Evolutionary conservation across 1,140 invertebrate species (phyloP).

Genomic region (Saxidomus purpurata): DNA sequence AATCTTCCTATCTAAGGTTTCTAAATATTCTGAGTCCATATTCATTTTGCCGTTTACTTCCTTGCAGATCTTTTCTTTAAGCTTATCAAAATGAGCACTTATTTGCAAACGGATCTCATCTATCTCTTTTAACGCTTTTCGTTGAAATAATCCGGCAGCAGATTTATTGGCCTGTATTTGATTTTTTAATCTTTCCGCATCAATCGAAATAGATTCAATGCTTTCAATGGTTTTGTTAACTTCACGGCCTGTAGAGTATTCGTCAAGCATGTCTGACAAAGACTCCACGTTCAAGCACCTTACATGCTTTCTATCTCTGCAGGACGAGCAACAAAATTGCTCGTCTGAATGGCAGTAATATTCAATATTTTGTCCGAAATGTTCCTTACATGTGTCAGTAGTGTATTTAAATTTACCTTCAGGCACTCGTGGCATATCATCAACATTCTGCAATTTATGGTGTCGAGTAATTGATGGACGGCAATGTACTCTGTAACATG

Average conservation of each 20-base stretch:
- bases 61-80: not conserved
- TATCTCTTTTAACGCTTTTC: not conserved
- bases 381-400: not conserved
- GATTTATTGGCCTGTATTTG: not conserved
- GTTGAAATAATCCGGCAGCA: not conserved
- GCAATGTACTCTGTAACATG: conserved; percentile 14
- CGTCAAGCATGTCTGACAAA: not conserved
- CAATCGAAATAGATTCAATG: not conserved
- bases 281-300: not conserved
- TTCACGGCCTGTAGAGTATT: not conserved
- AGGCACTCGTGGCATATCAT: not conserved
- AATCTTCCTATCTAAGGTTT: not conserved
- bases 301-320: not conserved
- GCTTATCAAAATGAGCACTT: not conserved
- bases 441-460: not conserved
- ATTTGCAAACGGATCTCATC: not conserved
- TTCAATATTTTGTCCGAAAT: not conserved
- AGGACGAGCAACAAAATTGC: not conserved
- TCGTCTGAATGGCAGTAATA: not conserved
- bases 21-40: not conserved
- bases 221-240: not conserved
- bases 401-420: not conserved
- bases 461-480: not conserved
- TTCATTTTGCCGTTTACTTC: not conserved
- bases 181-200: not conserved